A percentile compares a stretch with the other conserved stretches of the same genome.
phyloP scores from a whole-genome alignment of 2,113 vertebrate species.

The Entelurus aequoreus region DNA sequence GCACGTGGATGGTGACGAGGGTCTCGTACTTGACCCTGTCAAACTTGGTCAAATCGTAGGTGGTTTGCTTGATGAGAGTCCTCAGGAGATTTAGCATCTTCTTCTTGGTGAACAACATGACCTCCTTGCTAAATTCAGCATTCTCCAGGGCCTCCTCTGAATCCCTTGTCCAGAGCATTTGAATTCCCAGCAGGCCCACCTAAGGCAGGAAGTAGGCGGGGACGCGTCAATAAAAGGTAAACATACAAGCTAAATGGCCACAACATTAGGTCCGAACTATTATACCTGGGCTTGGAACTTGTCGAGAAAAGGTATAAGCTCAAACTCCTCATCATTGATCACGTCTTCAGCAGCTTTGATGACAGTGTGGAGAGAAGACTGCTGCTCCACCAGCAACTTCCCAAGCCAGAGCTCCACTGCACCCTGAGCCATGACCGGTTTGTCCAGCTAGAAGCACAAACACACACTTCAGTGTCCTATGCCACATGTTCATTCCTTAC shows the following conservation, averaged over 20 bases:
- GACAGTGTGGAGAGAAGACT: conserved; percentile 77
- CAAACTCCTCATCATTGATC: conserved; percentile 76
- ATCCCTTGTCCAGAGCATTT: conserved; percentile 86
- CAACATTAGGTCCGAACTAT: not conserved
- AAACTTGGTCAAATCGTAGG: conserved; percentile 75
- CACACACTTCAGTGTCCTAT: not conserved
- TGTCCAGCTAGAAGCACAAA: conserved; percentile 68
- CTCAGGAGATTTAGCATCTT: conserved; percentile 81
- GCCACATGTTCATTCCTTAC: no score
- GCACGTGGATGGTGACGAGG: conserved; percentile 85
- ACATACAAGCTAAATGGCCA: not conserved
- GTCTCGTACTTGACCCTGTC: conserved; percentile 86
- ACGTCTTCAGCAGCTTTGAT: conserved; percentile 75
- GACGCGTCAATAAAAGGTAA: not conserved
- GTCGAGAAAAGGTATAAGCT: conserved; percentile 76
- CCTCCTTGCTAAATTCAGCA: conserved; percentile 76
- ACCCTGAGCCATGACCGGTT: conserved; percentile 77
- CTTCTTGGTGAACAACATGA: conserved; percentile 76
- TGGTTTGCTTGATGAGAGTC: conserved; percentile 79
- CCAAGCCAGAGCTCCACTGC: conserved; percentile 82
- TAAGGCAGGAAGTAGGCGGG: conserved; percentile 32
- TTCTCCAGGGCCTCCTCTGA: conserved; percentile 77
- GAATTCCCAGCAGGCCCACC: conserved; percentile 84
- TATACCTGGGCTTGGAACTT: conserved; percentile 82
- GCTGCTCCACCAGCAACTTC: conserved; percentile 72